Evolutionary conservation across 2,113 vertebrate species (phyloP).

Genomic region (Megalops atlanticus): DNA sequence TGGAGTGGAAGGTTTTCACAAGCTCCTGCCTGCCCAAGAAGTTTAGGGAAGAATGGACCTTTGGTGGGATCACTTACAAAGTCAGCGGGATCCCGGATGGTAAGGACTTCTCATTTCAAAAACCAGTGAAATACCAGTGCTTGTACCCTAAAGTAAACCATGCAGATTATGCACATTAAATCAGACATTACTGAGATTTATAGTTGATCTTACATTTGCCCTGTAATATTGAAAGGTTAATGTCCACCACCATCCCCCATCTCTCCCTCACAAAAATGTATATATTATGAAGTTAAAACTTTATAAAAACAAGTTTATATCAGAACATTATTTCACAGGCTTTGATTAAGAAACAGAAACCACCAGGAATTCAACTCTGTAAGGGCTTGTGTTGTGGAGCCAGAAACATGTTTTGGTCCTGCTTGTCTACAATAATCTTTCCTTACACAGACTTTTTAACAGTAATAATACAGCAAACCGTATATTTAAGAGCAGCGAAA

Average conservation of each 20-base stretch:
- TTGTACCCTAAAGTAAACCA: too few species aligned
- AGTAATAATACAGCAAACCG: conserved; percentile 65
- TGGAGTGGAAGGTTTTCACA: conserved; percentile 75
- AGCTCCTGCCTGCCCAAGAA: conserved; percentile 92
- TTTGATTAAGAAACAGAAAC: too few species aligned
- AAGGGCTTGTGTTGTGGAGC: conserved; percentile 43
- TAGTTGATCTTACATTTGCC: too few species aligned
- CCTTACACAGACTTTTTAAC: conserved; percentile 53
- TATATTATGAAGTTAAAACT: too few species aligned
- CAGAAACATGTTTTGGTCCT: conserved; percentile 44
- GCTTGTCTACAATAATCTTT: conserved; percentile 60
- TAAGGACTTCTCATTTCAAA: conserved; percentile 55
- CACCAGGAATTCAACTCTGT: neutral
- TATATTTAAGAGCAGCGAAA: conserved; percentile 71
- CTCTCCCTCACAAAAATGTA: too few species aligned
- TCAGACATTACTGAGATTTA: neutral
- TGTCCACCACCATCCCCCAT: too few species aligned
- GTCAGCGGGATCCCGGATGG: conserved; percentile 91
- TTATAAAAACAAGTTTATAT: too few species aligned
- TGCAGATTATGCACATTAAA: too few species aligned
- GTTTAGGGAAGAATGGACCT: conserved; percentile 86
- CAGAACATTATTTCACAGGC: too few species aligned
- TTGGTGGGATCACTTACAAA: conserved; percentile 85
- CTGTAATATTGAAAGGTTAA: too few species aligned
- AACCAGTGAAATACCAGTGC: neutral